Conservation (phyloP, 1,140 invertebrate genomes). For the Drosophila repleta region DNA sequence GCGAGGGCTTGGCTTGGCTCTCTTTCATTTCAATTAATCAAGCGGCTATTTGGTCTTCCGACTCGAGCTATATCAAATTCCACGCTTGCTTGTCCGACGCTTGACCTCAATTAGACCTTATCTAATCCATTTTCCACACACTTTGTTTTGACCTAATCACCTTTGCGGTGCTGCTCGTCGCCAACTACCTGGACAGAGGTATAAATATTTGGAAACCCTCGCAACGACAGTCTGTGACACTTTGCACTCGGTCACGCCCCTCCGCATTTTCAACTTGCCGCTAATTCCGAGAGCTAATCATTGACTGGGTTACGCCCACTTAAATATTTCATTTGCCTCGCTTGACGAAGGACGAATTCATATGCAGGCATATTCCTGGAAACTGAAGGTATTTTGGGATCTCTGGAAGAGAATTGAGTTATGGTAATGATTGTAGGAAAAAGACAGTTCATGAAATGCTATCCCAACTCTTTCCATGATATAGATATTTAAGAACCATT, state of each 20-base stretch:
- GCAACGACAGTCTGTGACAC: constrained; percentile 65
- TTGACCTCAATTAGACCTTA: constrained; percentile 74
- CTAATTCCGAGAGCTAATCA: constrained; percentile 64
- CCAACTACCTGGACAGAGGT: constrained; percentile 50
- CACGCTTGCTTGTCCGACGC: constrained; percentile 33
- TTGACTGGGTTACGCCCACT: constrained; percentile 59
- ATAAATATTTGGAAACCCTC: constrained; percentile 24
- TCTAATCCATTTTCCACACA: constrained; percentile 67
- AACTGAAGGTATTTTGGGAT: not conserved
- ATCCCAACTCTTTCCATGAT: too few species aligned
- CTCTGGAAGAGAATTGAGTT: too few species aligned
- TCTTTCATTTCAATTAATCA: constrained; percentile 6
- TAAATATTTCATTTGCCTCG: constrained; percentile 29
- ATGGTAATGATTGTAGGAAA: too few species aligned
- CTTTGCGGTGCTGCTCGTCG: constrained; percentile 43
- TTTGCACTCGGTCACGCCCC: constrained; percentile 50
- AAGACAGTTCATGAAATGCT: too few species aligned
- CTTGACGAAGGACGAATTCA: constrained; percentile 6
- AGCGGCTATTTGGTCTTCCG: constrained; percentile 20
- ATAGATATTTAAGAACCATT: too few species aligned
- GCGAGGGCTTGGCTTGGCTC: not conserved
- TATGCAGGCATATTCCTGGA: constrained; percentile 12
- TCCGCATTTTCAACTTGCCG: constrained; percentile 6
- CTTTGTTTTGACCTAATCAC: constrained; percentile 66
- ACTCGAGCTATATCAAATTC: constrained; percentile 14